These are phyloP conservation scores for Onychomys torridus DNA, from an alignment of 2,797 vertebrate species.

Conservation along the genomic window DNA sequence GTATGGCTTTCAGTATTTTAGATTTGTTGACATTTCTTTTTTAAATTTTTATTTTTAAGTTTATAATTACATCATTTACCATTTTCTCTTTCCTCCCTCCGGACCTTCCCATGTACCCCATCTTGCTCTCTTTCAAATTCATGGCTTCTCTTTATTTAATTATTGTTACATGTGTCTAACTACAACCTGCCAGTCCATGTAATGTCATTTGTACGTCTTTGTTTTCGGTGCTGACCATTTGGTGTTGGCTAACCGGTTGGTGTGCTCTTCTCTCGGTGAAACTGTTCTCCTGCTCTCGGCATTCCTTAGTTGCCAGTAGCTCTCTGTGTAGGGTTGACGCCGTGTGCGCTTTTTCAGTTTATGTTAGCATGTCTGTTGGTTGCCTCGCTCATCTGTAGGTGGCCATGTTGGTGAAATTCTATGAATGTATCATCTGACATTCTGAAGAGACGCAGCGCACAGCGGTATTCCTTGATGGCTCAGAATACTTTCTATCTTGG, in stretches of 20 bases:
- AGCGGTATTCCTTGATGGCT: neutral
- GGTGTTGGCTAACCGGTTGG: neutral
- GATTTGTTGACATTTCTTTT: neutral
- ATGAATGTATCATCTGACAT: neutral
- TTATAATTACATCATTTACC: neutral
- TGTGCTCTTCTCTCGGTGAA: neutral
- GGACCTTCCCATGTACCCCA: too few species aligned
- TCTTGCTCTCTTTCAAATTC: neutral
- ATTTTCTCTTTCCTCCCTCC: too few species aligned
- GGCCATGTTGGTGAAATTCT: neutral
- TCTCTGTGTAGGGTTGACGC: neutral
- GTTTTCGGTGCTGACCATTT: neutral
- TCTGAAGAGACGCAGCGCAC: neutral
- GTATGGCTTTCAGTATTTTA: neutral
- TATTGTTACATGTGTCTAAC: neutral
- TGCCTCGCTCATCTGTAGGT: neutral
- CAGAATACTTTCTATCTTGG: neutral
- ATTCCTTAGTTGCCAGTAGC: neutral
- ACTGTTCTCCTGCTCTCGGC: neutral
- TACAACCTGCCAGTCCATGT: too few species aligned
- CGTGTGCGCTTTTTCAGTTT: neutral
- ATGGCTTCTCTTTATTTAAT: neutral
- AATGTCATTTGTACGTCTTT: neutral
- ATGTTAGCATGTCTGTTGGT: neutral
- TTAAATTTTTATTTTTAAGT: neutral